Conservation (phyloP, 2,888 invertebrate species). For the Oxytorus armatus region DNA sequence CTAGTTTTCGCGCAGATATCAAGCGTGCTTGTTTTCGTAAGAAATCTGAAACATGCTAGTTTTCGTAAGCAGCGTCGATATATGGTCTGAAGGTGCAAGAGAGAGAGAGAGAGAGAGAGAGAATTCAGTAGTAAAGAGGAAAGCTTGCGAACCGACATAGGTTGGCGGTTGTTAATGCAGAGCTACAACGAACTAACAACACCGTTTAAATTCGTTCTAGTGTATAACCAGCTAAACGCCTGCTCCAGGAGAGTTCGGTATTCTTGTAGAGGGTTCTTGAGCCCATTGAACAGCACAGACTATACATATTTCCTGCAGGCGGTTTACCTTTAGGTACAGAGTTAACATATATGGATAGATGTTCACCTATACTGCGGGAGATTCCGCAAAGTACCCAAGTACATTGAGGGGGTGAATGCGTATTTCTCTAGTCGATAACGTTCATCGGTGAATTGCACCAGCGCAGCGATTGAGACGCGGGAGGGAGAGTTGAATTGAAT, state of each 20-base stretch:
- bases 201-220: conserved; percentile 72
- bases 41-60: too few species aligned
- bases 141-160: conserved; percentile 29
- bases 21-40: too few species aligned
- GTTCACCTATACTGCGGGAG: conserved; percentile 19
- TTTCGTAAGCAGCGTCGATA: too few species aligned
- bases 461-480: conserved; percentile 24
- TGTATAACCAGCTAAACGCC: conserved; percentile 66
- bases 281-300: conserved; percentile 38
- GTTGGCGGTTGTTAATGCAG: conserved; percentile 63
- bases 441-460: conserved; percentile 18
- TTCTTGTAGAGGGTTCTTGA: conserved; percentile 61
- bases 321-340: neutral
- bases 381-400: conserved; percentile 14
- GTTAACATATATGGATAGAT: neutral
- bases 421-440: conserved; percentile 32
- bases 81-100: too few species aligned
- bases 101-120: too few species aligned
- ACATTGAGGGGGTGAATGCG: conserved; percentile 24
- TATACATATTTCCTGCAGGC: too few species aligned
- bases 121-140: conserved; percentile 1
- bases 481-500: conserved; percentile 42
- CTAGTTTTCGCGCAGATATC: too few species aligned
- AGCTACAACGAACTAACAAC: conserved; percentile 70
- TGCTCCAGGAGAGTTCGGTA: conserved; percentile 43